Percentiles rank a stretch among this genome's conserved stretches.
Conservation (phyloP, 2,888 invertebrate species). For the Polydrusus cervinus region DNA sequence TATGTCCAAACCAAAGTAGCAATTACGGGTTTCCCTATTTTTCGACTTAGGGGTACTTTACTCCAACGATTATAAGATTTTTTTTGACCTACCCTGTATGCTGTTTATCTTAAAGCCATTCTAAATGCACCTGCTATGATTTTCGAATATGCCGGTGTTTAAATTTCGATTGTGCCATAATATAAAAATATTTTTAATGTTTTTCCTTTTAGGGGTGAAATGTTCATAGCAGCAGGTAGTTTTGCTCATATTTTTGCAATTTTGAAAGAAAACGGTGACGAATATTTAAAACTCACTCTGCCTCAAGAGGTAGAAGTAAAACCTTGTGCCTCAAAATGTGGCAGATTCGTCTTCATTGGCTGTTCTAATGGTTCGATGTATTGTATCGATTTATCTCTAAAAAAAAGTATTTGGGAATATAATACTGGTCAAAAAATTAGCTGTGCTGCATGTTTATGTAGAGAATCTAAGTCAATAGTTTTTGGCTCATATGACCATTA, state of each 20-base stretch:
- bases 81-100: too few relatives aligned
- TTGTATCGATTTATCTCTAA: slow-evolving; percentile 75
- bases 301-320: slow-evolving; percentile 82
- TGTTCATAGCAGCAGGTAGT: slow-evolving; percentile 77
- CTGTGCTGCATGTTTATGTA: slow-evolving; percentile 74
- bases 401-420: slow-evolving; percentile 77
- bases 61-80: too few relatives aligned
- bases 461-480: slow-evolving; percentile 70
- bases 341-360: slow-evolving; percentile 78
- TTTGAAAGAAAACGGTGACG: slow-evolving; percentile 74
- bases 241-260: slow-evolving; percentile 84
- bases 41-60: too few relatives aligned
- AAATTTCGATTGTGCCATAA: too few relatives aligned
- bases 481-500: slow-evolving; percentile 83
- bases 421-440: slow-evolving; percentile 79
- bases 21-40: too few relatives aligned
- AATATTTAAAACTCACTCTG: slow-evolving; percentile 73
- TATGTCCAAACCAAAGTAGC: too few relatives aligned
- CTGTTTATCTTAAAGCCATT: too few relatives aligned
- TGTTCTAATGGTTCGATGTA: slow-evolving; percentile 85
- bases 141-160: too few relatives aligned
- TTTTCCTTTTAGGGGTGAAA: slow-evolving; percentile 54
- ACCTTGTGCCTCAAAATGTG: slow-evolving; percentile 69
- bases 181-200: too few relatives aligned
- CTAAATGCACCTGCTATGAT: too few relatives aligned